Percentiles rank a stretch among this genome's conserved stretches.
Conservation (phyloP, 1,140 invertebrate genomes). For the Zelostemma sp. region DNA sequence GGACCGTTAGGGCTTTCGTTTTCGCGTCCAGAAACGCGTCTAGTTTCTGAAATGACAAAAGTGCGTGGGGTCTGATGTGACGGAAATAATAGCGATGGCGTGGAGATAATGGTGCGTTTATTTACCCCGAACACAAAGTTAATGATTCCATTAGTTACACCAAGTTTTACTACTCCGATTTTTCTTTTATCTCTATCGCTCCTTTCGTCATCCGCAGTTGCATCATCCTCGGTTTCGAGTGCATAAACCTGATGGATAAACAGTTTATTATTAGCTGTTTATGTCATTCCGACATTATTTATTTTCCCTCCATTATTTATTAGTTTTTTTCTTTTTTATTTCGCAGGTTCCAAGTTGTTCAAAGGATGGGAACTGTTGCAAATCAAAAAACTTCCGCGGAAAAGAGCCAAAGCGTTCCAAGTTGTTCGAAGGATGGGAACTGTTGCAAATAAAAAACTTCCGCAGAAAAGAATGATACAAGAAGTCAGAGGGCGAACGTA, state of each 20-base stretch:
- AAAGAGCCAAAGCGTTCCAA: too few relatives aligned
- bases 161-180: slow-evolving; percentile 78
- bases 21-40: slow-evolving; percentile 82
- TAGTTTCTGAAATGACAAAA: slow-evolving; percentile 78
- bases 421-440: too few relatives aligned
- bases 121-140: slow-evolving; percentile 86
- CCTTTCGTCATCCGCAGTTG: slow-evolving; percentile 57
- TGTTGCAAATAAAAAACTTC: too few relatives aligned
- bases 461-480: too few relatives aligned
- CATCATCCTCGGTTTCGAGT: slow-evolving; percentile 58
- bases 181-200: slow-evolving; percentile 78
- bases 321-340: too few relatives aligned
- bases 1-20: slow-evolving; percentile 75
- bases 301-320: too few relatives aligned
- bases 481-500: too few relatives aligned
- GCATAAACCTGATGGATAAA: slow-evolving; percentile 57
- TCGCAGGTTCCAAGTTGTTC: too few relatives aligned
- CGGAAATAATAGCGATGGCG: slow-evolving; percentile 10
- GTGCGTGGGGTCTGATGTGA: background rate
- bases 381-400: too few relatives aligned
- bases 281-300: too few relatives aligned
- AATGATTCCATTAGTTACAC: slow-evolving; percentile 80
- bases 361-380: too few relatives aligned
- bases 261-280: background rate
- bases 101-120: slow-evolving; percentile 11